Evolutionary conservation across 1,140 invertebrate species (phyloP).

Genomic region (Aphelinus certus): DNA sequence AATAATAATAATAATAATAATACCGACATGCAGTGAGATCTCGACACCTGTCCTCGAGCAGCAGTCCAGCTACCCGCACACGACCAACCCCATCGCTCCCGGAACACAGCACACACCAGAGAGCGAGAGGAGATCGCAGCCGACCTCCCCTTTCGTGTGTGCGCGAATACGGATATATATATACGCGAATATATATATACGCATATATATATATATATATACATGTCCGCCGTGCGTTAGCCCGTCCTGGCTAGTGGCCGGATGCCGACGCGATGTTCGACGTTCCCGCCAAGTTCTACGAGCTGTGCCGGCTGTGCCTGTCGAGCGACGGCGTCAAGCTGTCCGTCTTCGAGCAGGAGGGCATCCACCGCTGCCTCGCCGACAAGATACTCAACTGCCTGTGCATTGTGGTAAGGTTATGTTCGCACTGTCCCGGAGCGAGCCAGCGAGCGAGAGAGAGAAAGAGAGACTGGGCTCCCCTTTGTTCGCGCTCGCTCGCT

Average conservation of each 20-base stretch:
- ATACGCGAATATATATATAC: neutral
- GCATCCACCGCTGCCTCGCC: constrained; percentile 62
- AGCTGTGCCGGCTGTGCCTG: constrained; percentile 68
- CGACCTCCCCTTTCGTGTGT: neutral
- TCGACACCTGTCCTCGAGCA: too few relatives aligned
- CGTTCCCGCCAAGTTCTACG: constrained; percentile 67
- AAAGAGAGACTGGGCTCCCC: too few relatives aligned
- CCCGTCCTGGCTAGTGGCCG: constrained; percentile 45
- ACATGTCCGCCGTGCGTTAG: constrained; percentile 51
- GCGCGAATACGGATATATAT: neutral
- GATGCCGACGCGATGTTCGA: constrained; percentile 60
- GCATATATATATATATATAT: constrained; percentile 40
- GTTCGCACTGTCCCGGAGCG: too few relatives aligned
- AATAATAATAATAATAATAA: too few relatives aligned
- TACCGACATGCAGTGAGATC: too few relatives aligned
- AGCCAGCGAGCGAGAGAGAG: too few relatives aligned
- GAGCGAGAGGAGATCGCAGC: neutral
- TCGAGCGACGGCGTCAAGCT: constrained; percentile 66
- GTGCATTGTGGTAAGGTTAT: constrained; percentile 61
- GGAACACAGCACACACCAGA: too few relatives aligned
- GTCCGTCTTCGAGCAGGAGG: constrained; percentile 66
- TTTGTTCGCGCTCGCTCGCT: too few relatives aligned
- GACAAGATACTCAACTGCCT: constrained; percentile 65
- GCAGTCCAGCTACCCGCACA: too few relatives aligned
- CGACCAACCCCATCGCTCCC: too few relatives aligned